Base-by-base conservation (phyloP, 2,113 vertebrate genomes). In the Boulengeromyrus knoepffleri region DNA sequence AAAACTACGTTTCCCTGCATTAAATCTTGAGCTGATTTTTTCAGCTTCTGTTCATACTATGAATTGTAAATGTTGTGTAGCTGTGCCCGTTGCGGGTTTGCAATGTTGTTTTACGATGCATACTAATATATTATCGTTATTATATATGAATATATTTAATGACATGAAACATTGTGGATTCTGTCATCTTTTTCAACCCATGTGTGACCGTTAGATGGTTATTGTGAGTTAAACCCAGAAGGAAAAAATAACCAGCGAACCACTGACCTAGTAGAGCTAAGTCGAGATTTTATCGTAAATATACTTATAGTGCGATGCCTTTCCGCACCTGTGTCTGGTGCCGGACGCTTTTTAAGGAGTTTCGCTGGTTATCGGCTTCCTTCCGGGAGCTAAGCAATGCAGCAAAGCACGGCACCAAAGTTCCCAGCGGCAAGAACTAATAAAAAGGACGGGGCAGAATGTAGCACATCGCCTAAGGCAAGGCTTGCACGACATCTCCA, bases 71-170 rank as follows among this genome's bases (percentile, higher is more conserved):
- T 96, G 94, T 94, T 97, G 97, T 97, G 96, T 97, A 97, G 96
- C 96, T 96, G 93, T 96, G 96, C 96, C 95, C 96, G 96, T 95
- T 95, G 97, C 97, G 95, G 95, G 94, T 95, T 96, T 96, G 96
- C 96, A 88, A 95, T 96, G 96, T 96, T 97, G 96, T 97, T 97
- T 97, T 97, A 97, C 97, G 95, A 97, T 98, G 97, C 96, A 97
- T 99, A 99, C 98, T 99, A 99, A 99, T 99, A 99, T 99, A 99
- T 99, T 99, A 98, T 97, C 97, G 97, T 98, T 98, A 98, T 99
- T 98, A 98, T 98, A 98, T 99, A 99, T 98, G 97, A 98, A 98
- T 97, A 98, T 99, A 98, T 99, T 99, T 99, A 99, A 99, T 98
- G 97, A 98, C 97, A 97, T 95, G 95, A 96, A 95, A 95, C 97